These are phyloP conservation scores for Tetrapedia diversipes DNA, from an alignment of 2,888 invertebrate species.

Conservation along the genomic window DNA sequence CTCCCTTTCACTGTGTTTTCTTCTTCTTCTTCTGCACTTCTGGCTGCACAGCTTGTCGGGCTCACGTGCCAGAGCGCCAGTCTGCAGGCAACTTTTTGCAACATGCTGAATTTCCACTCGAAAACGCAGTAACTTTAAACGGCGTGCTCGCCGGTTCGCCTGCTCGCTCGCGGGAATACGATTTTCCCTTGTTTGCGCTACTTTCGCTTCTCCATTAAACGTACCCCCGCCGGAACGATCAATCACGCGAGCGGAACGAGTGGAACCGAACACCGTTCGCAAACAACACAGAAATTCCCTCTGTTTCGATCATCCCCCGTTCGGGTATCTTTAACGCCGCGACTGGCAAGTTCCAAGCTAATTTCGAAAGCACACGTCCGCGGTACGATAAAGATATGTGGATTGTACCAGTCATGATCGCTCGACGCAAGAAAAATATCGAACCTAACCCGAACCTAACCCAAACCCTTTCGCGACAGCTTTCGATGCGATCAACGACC, in stretches of 20 bases:
- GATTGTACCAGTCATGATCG: too few species aligned
- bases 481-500: too few species aligned
- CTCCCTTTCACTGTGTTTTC: not conserved
- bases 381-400: too few species aligned
- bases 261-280: slow-evolving; percentile 3
- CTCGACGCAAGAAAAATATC: too few species aligned
- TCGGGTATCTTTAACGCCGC: not conserved
- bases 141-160: too few species aligned
- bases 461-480: too few species aligned
- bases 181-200: slow-evolving; percentile 40
- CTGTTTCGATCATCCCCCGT: not conserved
- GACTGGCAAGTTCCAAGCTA: too few species aligned
- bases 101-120: slow-evolving; percentile 55
- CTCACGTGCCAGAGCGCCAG: slow-evolving; percentile 34
- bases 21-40: not conserved
- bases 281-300: not conserved
- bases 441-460: too few species aligned
- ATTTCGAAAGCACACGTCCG: too few species aligned
- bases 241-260: slow-evolving; percentile 33
- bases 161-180: slow-evolving; percentile 36
- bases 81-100: slow-evolving; percentile 50
- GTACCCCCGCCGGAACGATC: slow-evolving; percentile 26
- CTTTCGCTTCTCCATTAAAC: slow-evolving; percentile 42
- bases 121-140: slow-evolving; percentile 46
- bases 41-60: slow-evolving; percentile 46